Base-by-base conservation (phyloP, 2,113 vertebrate species). In the Verasper variegatus region DNA sequence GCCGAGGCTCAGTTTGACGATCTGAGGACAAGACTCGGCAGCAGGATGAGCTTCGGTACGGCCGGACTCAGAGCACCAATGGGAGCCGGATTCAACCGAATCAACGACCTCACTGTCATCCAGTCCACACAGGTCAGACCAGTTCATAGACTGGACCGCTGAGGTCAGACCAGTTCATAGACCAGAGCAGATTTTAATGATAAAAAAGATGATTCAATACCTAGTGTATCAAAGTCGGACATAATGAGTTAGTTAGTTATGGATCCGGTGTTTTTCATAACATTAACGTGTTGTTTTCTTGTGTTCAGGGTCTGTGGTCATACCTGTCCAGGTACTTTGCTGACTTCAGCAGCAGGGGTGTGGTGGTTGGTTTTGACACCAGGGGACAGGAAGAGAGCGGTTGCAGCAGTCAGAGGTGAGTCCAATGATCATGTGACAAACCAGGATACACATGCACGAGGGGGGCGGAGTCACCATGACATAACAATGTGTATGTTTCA, bases 31-130 rank as follows among this genome's bases (percentile, higher is more conserved):
- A 94, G 97, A 3, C 94, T 99, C 23, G 95, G 96, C 82, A 93
- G 89, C 89, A 90, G 96, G 17, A 94, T 99, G 93, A 94, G 85
- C 13, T 99, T 99, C 23, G 98, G 98, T 24, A 99, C 98, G 0
- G 97, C 98, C 0, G 98, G 98, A 10, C 95, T 99, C 40, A 92
- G 98, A 87, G 96, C 97, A 0, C 93, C 96, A 0, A 98, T 99
- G 97, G 97, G 97, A 0, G 97, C 97, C 0, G 98, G 98, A 0
- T 99, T 99, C 80, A 96, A 94, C 89, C 95, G 95, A 85, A 97
- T 99, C 65, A 99, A 99, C 1, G 97, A 99, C 70, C 95, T 99
- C n/a, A 99, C 98, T 0, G 79, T 99, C 56, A 98, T 99, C 91
- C 98, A 99, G 69, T 95, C 97, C 37, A 97, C 97, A 0, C 98